phyloP scores from a whole-genome alignment of 2,797 vertebrate species.

The Liparis tanakae region DNA sequence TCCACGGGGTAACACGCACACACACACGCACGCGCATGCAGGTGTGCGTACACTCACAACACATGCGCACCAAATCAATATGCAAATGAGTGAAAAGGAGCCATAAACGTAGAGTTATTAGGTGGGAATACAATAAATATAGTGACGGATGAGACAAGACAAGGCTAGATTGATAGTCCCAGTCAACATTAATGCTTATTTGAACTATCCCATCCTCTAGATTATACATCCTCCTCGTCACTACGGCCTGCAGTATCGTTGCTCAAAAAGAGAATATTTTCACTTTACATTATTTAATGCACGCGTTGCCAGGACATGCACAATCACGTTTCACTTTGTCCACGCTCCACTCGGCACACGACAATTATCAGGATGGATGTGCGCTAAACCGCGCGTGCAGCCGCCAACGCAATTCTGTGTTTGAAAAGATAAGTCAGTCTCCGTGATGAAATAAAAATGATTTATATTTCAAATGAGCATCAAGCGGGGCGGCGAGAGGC shows the following conservation, averaged over 20 bases:
- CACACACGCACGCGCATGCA: constrained; percentile 1
- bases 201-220: constrained; percentile 53
- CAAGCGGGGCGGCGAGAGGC: constrained; percentile 30
- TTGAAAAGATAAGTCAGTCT: constrained; percentile 54
- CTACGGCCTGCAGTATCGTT: constrained; percentile 22
- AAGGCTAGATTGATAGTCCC: constrained; percentile 40
- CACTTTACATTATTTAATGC: constrained; percentile 53
- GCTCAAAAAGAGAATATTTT: constrained; percentile 47
- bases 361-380: constrained; percentile 75
- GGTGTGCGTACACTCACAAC: not conserved
- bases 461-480: constrained; percentile 59
- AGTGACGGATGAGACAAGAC: constrained; percentile 30
- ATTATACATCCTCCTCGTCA: constrained; percentile 51
- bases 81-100: constrained; percentile 36
- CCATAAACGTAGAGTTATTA: constrained; percentile 53
- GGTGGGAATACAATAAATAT: constrained; percentile 51
- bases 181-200: constrained; percentile 55
- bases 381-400: constrained; percentile 28
- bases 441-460: constrained; percentile 57
- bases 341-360: constrained; percentile 51
- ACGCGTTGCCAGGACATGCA: constrained; percentile 26
- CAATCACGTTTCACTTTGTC: constrained; percentile 61
- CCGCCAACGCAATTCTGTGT: constrained; percentile 31
- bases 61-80: constrained; percentile 46
- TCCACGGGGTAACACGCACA: constrained; percentile 51